Evolutionary conservation across 2,113 vertebrate genomes (phyloP), one percentile per base, ranked within the genome.

Genomic region (Sylvilagus bachmani): DNA sequence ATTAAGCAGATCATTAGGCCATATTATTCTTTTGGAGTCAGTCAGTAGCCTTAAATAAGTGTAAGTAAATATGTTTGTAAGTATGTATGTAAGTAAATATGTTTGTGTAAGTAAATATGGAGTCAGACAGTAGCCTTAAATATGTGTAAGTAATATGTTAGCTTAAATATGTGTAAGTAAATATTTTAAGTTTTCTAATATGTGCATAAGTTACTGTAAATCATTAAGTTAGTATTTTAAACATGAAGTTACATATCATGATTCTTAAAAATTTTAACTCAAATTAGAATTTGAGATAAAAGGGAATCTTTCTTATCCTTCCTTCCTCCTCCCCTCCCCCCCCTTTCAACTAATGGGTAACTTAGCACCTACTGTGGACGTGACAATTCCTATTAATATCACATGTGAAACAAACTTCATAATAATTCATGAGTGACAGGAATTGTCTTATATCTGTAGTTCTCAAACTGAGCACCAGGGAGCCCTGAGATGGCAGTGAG

Each of bases 251-350:
- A 75, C 24, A 62, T 58, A 8, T 8, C 49, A 31, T 67, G 31
- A 66, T 58, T 79, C 85, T 78, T 79, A 14, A 61, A 80, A 67
- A 55, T 83, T 69, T 75, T 88, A 31, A 38, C 66, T 94, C 33
- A 17, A 11, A 51, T 74, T 94, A 89, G 49, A 79, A 29, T 64
- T 78, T 62, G 62, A 75, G 67, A 36, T 29, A 75, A 36, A 0
- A 38, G 61, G 5, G 31, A 22, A 58, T 82, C 25, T 33, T 55
- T 70, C 27, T 58, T 17, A 17, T 58, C 25, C 16, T 44, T 77
- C 71, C 55, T 29, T 19, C n/a, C 1, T 66, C 44, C n/a, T 2
- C 36, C 70, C 61, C 29, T 53, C 58, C 1, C 84, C 61, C 29
- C 38, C 58, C 1, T 78, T 25, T 78, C 36, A 74, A 6, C 14